Evolutionary conservation across 1,140 invertebrate genomes (phyloP).

Genomic region (Microplitis demolitor): DNA sequence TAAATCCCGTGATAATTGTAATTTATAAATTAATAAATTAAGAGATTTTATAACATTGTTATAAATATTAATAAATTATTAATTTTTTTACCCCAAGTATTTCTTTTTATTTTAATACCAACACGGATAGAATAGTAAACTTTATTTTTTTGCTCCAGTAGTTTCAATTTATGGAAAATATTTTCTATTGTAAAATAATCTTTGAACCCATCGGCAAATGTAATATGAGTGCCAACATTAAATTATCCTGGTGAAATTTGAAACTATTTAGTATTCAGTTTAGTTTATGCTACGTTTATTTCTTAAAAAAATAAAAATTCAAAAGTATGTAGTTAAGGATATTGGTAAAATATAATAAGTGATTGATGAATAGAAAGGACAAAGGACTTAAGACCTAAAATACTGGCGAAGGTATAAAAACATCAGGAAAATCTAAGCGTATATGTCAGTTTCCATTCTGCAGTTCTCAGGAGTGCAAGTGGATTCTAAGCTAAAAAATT

Average conservation of each 20-base stretch:
- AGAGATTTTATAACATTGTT: no score
- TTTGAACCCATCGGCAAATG: neutral
- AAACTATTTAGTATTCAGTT: no score
- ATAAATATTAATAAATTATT: no score
- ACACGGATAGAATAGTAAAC: no score
- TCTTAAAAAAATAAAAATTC: neutral
- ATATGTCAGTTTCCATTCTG: neutral
- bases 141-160: no score
- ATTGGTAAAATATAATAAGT: neutral
- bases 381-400: neutral
- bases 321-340: neutral
- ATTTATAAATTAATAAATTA: no score
- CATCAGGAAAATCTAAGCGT: neutral
- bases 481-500: neutral
- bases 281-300: no score
- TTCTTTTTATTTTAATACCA: no score
- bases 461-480: neutral
- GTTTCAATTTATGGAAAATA: no score
- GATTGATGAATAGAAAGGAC: neutral
- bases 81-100: no score
- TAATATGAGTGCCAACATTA: neutral
- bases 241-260: no score
- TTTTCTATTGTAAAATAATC: neutral
- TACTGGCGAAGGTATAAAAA: slow-evolving; percentile 6
- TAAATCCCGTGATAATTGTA: no score